Evolutionary conservation across 2,888 invertebrate genomes (phyloP).

Genomic region (Gari tellinella): DNA sequence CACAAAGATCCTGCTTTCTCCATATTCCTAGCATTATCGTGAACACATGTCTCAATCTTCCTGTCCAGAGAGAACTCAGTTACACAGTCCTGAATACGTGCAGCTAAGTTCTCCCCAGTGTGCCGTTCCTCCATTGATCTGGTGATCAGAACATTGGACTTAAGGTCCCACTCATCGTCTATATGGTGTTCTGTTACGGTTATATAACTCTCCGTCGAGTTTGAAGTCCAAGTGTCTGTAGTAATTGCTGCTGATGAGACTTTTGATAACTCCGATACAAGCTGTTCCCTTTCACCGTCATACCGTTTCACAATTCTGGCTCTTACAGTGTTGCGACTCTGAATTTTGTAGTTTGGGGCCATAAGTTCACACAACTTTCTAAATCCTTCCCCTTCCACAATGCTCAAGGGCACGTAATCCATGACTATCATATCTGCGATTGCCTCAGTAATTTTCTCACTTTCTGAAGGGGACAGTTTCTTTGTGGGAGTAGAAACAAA

Average conservation of each 20-base stretch:
- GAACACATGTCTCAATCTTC: conserved; percentile 25
- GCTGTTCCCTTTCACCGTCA: not conserved
- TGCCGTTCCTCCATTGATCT: conserved; percentile 19
- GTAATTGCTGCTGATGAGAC: conserved; percentile 14
- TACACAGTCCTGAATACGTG: conserved; percentile 11
- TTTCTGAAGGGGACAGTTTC: not conserved
- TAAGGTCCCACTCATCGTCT: conserved; percentile 9
- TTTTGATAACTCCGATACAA: not conserved
- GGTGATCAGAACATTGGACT: conserved; percentile 17
- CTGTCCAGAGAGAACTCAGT: conserved; percentile 20
- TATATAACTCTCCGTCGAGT: conserved; percentile 15
- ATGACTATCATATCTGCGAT: not conserved
- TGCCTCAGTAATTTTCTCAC: not conserved
- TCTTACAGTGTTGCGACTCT: conserved; percentile 18
- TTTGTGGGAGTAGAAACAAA: too few relatives aligned
- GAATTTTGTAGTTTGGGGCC: conserved; percentile 16
- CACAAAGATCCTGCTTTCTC: conserved; percentile 15
- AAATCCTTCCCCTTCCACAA: not conserved
- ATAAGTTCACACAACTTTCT: not conserved
- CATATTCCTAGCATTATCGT: conserved; percentile 37
- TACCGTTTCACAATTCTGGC: conserved; percentile 10
- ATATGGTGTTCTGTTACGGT: conserved; percentile 11
- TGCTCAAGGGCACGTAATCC: not conserved
- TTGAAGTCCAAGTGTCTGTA: conserved; percentile 31
- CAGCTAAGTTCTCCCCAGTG: conserved; percentile 17